Evolutionary conservation across 2,888 invertebrate genomes (phyloP).

Genomic region (Agonopterix subpropinquella): DNA sequence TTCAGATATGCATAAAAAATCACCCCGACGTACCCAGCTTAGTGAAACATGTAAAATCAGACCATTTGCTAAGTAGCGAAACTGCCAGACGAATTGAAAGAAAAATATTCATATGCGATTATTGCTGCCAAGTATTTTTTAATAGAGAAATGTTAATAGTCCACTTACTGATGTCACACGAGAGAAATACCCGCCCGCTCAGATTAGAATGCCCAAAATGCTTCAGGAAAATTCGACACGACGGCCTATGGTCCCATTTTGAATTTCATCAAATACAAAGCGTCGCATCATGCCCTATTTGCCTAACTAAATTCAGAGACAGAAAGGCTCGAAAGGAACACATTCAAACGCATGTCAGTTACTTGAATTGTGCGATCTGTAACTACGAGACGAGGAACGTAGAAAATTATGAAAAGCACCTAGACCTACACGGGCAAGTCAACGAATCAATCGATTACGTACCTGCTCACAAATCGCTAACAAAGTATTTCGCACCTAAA

Average conservation of each 20-base stretch:
- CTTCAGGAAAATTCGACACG: neutral
- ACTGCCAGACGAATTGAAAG: constrained; percentile 31
- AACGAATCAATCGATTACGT: rapidly evolving
- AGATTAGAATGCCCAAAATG: constrained; percentile 34
- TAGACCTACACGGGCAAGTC: constrained; percentile 18
- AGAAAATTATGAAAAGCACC: constrained; percentile 21
- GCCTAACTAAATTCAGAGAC: constrained; percentile 21
- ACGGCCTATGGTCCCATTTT: constrained; percentile 31
- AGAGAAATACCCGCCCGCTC: neutral
- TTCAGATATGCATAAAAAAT: constrained; percentile 38
- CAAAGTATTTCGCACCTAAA: constrained; percentile 13
- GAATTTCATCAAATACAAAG: constrained; percentile 29
- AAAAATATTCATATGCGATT: constrained; percentile 41
- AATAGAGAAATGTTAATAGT: constrained; percentile 33
- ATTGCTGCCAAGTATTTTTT: constrained; percentile 41
- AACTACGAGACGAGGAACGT: constrained; percentile 19
- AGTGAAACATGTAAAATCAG: constrained; percentile 29
- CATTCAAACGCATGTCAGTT: constrained; percentile 20
- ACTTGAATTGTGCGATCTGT: constrained; percentile 34
- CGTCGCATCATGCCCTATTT: constrained; percentile 35
- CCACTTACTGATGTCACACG: constrained; percentile 27
- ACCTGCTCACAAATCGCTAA: neutral
- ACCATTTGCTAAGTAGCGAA: constrained; percentile 36
- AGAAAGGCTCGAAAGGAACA: constrained; percentile 20
- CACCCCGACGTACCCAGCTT: constrained; percentile 15